These are phyloP conservation scores for Hofmannophila pseudospretella DNA, from an alignment of 2,888 invertebrate species.

Conservation along the genomic window DNA sequence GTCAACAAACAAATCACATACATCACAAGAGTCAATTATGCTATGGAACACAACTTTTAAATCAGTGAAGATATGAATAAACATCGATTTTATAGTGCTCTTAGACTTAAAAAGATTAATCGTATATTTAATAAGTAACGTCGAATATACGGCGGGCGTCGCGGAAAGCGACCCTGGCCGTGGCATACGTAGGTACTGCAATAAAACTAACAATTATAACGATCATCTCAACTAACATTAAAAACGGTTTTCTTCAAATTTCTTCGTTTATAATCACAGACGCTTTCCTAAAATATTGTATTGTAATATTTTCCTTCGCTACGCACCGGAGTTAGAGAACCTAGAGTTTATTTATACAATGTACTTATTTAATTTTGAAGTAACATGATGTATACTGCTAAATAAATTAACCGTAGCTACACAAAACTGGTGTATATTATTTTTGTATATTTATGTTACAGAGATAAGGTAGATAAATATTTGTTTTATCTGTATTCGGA, in stretches of 20 bases:
- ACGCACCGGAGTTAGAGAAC: conserved; percentile 62
- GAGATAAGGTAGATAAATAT: conserved; percentile 69
- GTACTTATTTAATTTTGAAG: conserved; percentile 58
- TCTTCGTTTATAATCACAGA: conserved; percentile 77
- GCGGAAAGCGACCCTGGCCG: conserved; percentile 19
- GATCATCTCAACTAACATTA: conserved; percentile 55
- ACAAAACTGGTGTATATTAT: conserved; percentile 59
- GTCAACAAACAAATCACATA: conserved; percentile 23
- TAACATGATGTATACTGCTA: conserved; percentile 57
- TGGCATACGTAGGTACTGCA: conserved; percentile 26
- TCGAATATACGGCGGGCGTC: conserved; percentile 26
- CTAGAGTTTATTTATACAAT: conserved; percentile 42
- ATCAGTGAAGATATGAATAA: conserved; percentile 26
- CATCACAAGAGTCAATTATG: conserved; percentile 26
- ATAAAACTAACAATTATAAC: conserved; percentile 49
- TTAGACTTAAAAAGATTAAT: conserved; percentile 30
- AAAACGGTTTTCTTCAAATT: conserved; percentile 69
- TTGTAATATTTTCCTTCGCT: conserved; percentile 53
- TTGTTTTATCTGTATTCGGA: conserved; percentile 71
- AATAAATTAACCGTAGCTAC: conserved; percentile 73
- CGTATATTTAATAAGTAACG: conserved; percentile 40
- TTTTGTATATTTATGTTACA: conserved; percentile 53
- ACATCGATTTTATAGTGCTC: conserved; percentile 34
- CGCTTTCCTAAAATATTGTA: conserved; percentile 76
- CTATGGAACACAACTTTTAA: conserved; percentile 32